Conservation (phyloP, 2,113 vertebrate species). For the Stomatorhinus ivindoensis region DNA sequence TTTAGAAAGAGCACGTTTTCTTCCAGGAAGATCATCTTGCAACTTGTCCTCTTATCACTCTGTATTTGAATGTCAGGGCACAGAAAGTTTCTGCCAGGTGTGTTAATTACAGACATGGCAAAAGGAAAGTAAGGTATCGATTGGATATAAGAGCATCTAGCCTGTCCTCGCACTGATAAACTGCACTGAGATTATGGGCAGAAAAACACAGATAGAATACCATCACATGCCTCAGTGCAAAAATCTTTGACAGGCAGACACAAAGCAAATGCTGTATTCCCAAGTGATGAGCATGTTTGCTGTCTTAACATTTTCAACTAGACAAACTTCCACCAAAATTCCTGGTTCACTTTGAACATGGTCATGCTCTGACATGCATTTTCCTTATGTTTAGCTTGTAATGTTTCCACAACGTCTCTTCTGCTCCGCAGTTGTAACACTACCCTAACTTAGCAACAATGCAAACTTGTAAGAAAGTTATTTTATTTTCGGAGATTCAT, state of each 20-base stretch:
- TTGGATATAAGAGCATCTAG: background rate
- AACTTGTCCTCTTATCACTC: background rate
- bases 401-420: background rate
- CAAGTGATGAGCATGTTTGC: background rate
- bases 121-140: background rate
- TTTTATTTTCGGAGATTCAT: background rate
- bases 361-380: background rate
- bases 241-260: background rate
- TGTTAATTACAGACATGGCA: background rate
- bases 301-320: background rate
- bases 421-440: background rate
- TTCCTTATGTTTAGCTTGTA: background rate
- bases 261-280: background rate
- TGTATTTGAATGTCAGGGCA: background rate
- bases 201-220: background rate
- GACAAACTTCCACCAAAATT: background rate
- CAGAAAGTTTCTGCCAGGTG: background rate
- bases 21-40: background rate
- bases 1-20: slow-evolving; percentile 6
- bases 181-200: background rate
- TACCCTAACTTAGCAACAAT: background rate
- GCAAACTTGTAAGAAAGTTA: background rate
- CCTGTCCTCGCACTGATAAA: background rate
- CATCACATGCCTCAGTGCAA: background rate
- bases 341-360: background rate